A percentile compares a stretch with the other conserved stretches of the same genome.
Conservation (phyloP, 2,888 invertebrate species). For the Stenchaetothrips biformis region DNA sequence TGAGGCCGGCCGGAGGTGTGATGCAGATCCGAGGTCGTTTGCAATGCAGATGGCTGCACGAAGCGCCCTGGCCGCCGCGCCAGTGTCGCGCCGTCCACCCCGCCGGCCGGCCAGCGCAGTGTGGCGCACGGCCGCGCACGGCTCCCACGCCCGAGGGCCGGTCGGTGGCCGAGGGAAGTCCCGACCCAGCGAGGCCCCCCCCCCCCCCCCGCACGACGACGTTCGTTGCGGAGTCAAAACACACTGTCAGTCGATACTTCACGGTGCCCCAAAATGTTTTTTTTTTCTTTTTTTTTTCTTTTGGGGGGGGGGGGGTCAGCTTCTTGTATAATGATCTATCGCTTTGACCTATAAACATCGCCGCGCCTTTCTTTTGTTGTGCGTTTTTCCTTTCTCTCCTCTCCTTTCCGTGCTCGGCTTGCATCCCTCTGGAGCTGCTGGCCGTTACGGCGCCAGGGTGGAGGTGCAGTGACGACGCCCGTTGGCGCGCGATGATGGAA, state of each 20-base stretch:
- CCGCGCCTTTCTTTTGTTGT: not conserved
- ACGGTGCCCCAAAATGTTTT: too few species aligned
- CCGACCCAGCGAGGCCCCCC: not conserved
- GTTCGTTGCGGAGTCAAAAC: too few species aligned
- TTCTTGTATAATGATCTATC: too few species aligned
- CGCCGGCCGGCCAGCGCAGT: not conserved
- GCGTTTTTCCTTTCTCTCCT: not conserved
- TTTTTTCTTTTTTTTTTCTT: too few species aligned
- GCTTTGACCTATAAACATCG: not conserved
- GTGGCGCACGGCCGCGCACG: too few species aligned
- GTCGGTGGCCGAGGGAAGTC: not conserved
- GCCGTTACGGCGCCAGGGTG: too few species aligned
- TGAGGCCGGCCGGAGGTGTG: too few species aligned
- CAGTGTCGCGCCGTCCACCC: not conserved
- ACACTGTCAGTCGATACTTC: too few species aligned
- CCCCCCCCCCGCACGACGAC: not conserved
- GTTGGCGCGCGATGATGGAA: too few species aligned
- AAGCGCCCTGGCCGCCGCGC: not conserved
- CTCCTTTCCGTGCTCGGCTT: not conserved
- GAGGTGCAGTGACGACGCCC: too few species aligned
- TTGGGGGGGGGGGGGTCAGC: too few species aligned
- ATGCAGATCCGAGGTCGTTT: not conserved
- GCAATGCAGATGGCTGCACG: not conserved
- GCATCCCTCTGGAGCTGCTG: too few species aligned
- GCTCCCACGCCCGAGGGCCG: not conserved